A percentile compares a stretch with the other conserved stretches of the same genome.
phyloP scores from a whole-genome alignment of 2,888 invertebrate genomes.

The Hirtodrosophila trivittata region DNA sequence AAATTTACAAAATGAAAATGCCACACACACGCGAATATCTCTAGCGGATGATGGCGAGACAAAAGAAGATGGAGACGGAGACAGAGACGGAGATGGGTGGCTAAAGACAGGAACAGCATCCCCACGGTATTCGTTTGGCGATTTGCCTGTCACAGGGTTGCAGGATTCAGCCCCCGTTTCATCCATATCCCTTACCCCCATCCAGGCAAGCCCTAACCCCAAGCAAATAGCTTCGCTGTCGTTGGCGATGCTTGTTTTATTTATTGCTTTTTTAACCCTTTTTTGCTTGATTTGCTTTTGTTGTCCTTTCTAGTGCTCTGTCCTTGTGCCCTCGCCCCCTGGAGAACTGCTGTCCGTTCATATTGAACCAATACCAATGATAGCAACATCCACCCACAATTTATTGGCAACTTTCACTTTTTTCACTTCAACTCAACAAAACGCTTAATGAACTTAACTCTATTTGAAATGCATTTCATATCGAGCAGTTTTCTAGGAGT shows the following conservation, averaged over 20 bases:
- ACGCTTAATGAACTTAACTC: slow-evolving; percentile 71
- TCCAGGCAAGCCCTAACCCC: slow-evolving; percentile 37
- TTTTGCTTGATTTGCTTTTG: slow-evolving; percentile 62
- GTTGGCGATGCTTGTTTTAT: slow-evolving; percentile 82
- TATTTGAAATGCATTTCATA: slow-evolving; percentile 67
- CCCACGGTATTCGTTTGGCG: slow-evolving; percentile 76
- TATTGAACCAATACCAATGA: slow-evolving; percentile 51
- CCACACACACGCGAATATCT: slow-evolving; percentile 45
- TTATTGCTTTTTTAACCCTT: slow-evolving; percentile 84
- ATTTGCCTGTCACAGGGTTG: slow-evolving; percentile 76
- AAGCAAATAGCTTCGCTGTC: slow-evolving; percentile 81
- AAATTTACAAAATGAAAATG: slow-evolving; percentile 80
- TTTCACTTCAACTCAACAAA: slow-evolving; percentile 47
- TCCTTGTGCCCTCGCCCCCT: background rate
- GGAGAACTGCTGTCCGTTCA: slow-evolving; percentile 15
- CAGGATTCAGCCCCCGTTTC: slow-evolving; percentile 18
- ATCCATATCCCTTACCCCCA: background rate
- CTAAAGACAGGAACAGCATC: slow-evolving; percentile 56
- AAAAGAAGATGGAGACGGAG: background rate
- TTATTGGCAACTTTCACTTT: slow-evolving; percentile 63
- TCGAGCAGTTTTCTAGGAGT: no score
- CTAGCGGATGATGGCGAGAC: slow-evolving; percentile 1
- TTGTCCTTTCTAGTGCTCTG: slow-evolving; percentile 41
- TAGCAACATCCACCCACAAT: slow-evolving; percentile 35
- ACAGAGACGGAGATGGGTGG: slow-evolving; percentile 1